phyloP scores from a whole-genome alignment of 2,797 vertebrate genomes.

The Acipenser transmontanus region DNA sequence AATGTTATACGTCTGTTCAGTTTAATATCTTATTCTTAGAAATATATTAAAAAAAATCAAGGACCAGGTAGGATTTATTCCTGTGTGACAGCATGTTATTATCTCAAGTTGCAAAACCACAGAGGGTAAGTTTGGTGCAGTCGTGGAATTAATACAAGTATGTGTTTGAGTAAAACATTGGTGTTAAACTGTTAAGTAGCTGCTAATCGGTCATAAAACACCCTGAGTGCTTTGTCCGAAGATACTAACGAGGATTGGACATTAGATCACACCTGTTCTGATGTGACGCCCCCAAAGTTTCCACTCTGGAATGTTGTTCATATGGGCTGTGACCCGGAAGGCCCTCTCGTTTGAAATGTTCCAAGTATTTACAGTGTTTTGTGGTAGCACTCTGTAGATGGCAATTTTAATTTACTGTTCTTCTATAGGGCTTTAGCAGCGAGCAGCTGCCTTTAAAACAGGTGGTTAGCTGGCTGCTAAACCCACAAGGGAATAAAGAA shows the following conservation, averaged over 20 bases:
- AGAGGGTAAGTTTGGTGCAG: background rate
- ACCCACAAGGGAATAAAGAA: conserved; percentile 1
- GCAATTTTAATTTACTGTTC: background rate
- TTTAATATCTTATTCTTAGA: too few relatives aligned
- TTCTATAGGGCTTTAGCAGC: background rate
- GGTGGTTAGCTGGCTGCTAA: conserved; percentile 8
- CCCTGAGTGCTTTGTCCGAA: conserved; percentile 41
- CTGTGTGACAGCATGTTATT: background rate
- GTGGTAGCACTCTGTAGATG: background rate
- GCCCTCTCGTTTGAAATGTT: background rate
- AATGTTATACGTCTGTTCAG: too few relatives aligned
- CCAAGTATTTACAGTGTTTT: background rate
- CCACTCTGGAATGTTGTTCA: background rate
- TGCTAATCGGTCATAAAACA: conserved; percentile 59
- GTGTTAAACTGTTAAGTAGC: conserved; percentile 47
- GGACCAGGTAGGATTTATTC: too few relatives aligned
- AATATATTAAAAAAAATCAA: too few relatives aligned
- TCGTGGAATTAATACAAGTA: background rate
- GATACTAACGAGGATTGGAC: conserved; percentile 12
- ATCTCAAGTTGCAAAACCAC: conserved; percentile 9
- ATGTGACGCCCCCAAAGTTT: background rate
- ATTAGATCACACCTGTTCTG: conserved; percentile 11
- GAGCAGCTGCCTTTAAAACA: conserved; percentile 14
- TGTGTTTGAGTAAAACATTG: background rate
- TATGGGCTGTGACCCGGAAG: too few relatives aligned